Conservation (phyloP, 1,140 invertebrate species). For the Aphelinus certus region DNA sequence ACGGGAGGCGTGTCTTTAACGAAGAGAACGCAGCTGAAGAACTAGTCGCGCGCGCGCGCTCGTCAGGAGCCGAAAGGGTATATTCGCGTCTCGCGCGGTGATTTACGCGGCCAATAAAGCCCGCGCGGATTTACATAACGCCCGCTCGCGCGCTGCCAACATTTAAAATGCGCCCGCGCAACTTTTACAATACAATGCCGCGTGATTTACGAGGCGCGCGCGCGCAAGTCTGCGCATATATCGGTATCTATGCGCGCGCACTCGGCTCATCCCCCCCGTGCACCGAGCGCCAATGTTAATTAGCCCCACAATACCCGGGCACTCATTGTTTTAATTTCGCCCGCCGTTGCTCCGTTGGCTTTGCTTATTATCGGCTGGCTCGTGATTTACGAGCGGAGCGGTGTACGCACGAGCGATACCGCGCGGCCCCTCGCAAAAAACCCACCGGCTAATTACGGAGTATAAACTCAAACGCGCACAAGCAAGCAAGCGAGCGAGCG, state of each 20-base stretch:
- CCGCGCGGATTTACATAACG: conserved; percentile 54
- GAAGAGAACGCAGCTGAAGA: too few relatives aligned
- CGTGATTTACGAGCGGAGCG: conserved; percentile 48
- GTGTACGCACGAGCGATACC: not conserved
- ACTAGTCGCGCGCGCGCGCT: not conserved
- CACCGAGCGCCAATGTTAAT: conserved; percentile 46
- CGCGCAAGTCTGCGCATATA: conserved; percentile 29
- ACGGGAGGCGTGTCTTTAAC: too few relatives aligned
- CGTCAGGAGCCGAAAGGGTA: not conserved
- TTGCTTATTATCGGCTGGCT: conserved; percentile 44
- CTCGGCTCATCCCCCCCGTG: too few relatives aligned
- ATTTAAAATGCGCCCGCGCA: conserved; percentile 43
- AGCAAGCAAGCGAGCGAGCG: too few relatives aligned
- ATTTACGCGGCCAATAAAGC: conserved; percentile 58
- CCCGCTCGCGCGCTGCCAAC: conserved; percentile 30
- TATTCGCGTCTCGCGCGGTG: conserved; percentile 26
- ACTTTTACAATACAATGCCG: conserved; percentile 52
- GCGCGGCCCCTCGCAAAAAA: not conserved
- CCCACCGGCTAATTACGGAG: too few relatives aligned
- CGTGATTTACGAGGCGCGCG: conserved; percentile 53
- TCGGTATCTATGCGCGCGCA: conserved; percentile 14
- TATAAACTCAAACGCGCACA: too few relatives aligned
- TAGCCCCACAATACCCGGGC: conserved; percentile 35
- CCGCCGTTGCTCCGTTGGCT: not conserved
- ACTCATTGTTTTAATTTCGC: conserved; percentile 51